Base-by-base conservation (phyloP, 2,113 vertebrate genomes). In the Narcine bancroftii region DNA sequence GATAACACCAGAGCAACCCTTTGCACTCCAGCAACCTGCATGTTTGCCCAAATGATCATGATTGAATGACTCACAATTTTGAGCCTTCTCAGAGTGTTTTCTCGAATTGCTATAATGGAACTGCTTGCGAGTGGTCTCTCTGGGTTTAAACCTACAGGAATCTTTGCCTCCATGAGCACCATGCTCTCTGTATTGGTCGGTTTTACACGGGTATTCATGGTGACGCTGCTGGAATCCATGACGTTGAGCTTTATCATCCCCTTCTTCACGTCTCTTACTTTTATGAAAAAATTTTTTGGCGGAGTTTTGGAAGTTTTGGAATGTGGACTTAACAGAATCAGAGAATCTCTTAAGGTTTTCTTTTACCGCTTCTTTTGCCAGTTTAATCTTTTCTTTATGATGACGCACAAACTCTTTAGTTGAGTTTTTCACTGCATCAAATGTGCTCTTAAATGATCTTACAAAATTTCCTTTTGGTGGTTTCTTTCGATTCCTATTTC, bases 341-440 rank as follows among this genome's bases (percentile, higher is more conserved):
- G 98, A 99, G 94, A 99, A 99, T 93, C 98, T 99, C 93, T 97
- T 97, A 63, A 99, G 95, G 93, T 99, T 99, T 94, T 98, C 97
- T 94, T 99, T 99, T 91, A 99, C 98, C 0, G 98, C 98, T 95
- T 99, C 97, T 94, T 99, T 99, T 81, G 98, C 98, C 94, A 98
- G 98, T 93, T 99, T 99, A 93, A 99, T 98, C 95, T 99, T 98
- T 95, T 99, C 98, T 93, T 99, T 99, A 94, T 99, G 99, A 93
- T 99, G 98, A 83, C 98, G 97, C 89, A 99, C 98, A 93, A 99
- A 99, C 93, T 98, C 98, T 93, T 99, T 99, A 0, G 98, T 98
- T 87, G 99, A 99, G 95, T 99, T 99, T 94, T 99, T 99, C 96
- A 99, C 97, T 0, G 98, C 98, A 92, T 99, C 97, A 63, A 99